Evolutionary conservation across 2,113 vertebrate species (phyloP).

Genomic region (Ctenodactylus gundi): DNA sequence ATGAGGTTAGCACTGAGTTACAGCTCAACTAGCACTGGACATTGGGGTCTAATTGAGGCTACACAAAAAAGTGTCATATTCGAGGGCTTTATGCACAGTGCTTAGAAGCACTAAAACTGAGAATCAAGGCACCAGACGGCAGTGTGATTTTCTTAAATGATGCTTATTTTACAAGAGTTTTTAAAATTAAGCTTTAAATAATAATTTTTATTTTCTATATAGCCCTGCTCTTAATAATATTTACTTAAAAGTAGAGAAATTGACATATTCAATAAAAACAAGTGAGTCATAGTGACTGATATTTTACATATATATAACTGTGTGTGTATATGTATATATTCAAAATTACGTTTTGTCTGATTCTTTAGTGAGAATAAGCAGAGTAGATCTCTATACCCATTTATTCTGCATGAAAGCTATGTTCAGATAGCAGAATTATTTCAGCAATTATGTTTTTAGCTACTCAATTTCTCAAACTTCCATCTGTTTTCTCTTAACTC

Average conservation of each 20-base stretch:
- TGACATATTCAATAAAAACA: constrained; percentile 15
- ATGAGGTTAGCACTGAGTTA: constrained; percentile 1
- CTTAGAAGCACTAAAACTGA: background rate
- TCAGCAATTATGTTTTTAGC: background rate
- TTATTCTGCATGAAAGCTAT: background rate
- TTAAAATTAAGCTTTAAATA: constrained; percentile 30
- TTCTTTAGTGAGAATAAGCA: background rate
- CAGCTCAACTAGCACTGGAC: constrained; percentile 8
- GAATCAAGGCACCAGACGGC: background rate
- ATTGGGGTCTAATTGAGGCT: background rate
- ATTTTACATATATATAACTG: background rate
- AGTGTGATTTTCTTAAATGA: constrained; percentile 11
- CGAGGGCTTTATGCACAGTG: background rate
- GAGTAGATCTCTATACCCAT: background rate
- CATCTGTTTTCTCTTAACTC: background rate
- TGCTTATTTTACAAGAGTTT: background rate
- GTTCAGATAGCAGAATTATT: background rate
- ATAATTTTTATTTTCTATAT: background rate
- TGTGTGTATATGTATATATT: background rate
- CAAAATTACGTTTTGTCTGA: constrained; percentile 8
- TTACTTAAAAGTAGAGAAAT: background rate
- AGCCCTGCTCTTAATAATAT: background rate
- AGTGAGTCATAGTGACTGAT: background rate
- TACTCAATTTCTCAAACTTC: background rate
- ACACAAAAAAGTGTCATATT: background rate